These are phyloP conservation scores for Cataglyphis altisquamis DNA, from an alignment of 2,888 invertebrate genomes.

Conservation along the genomic window DNA sequence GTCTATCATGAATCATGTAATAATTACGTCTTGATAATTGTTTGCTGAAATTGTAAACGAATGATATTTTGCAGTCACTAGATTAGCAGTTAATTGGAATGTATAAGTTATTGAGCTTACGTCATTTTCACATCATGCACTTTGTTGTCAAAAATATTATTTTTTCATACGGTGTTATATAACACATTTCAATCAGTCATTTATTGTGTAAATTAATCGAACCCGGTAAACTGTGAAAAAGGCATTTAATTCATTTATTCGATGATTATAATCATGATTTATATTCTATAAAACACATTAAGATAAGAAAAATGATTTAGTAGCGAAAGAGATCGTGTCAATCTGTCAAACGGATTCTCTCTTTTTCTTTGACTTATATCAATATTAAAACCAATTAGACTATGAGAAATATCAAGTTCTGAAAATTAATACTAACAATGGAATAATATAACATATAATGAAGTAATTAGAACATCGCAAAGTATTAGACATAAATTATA, in stretches of 20 bases:
- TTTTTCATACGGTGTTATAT: not conserved
- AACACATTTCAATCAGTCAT: not conserved
- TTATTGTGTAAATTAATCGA: not conserved
- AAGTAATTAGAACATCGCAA: too few species aligned
- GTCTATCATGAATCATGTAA: not conserved
- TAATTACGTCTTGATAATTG: not conserved
- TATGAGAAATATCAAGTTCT: too few species aligned
- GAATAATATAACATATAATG: too few species aligned
- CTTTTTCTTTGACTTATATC: not conserved
- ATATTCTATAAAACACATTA: constrained; percentile 18
- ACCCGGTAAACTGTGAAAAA: not conserved
- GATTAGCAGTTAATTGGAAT: not conserved
- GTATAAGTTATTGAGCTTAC: not conserved
- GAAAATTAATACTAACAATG: too few species aligned
- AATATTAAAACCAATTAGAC: too few species aligned
- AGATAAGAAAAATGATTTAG: not conserved
- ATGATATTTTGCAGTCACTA: not conserved
- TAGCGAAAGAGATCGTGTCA: not conserved
- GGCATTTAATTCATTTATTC: not conserved
- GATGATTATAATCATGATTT: not conserved
- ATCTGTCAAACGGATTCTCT: not conserved
- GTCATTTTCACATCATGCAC: not conserved
- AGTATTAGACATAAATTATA: too few species aligned
- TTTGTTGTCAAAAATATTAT: not conserved
- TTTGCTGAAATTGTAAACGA: not conserved